Evolutionary conservation across 2,113 vertebrate species (phyloP).

Genomic region (Osmerus eperlanus): DNA sequence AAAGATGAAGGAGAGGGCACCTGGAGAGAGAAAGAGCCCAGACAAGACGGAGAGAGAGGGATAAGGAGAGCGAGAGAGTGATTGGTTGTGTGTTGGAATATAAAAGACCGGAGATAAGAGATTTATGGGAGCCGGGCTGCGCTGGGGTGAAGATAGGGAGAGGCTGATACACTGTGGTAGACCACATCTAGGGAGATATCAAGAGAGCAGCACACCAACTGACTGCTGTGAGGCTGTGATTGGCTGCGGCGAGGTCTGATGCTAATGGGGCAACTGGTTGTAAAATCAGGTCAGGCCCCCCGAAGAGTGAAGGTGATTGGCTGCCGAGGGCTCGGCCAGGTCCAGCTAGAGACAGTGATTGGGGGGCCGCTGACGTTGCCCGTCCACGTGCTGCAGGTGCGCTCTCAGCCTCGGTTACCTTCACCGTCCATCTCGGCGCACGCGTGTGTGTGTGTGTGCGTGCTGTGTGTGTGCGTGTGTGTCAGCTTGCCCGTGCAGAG

Average conservation of each 20-base stretch:
- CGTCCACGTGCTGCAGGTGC: slow-evolving; percentile 30
- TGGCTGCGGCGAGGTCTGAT: neutral
- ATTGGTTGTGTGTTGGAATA: slow-evolving; percentile 2
- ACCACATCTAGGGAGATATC: neutral
- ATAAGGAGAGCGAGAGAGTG: neutral
- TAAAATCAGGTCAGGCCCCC: neutral
- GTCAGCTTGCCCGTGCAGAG: neutral
- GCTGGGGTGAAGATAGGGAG: slow-evolving; percentile 21
- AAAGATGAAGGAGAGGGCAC: slow-evolving; percentile 29
- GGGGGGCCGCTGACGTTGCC: slow-evolving; percentile 38
- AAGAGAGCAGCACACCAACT: slow-evolving; percentile 21
- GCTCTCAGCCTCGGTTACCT: slow-evolving; percentile 46
- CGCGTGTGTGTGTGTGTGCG: slow-evolving; percentile 21
- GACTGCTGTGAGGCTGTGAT: slow-evolving; percentile 20
- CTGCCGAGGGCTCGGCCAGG: neutral
- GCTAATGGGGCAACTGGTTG: neutral
- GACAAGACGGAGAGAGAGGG: neutral
- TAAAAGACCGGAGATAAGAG: slow-evolving; percentile 20
- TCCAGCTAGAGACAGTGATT: slow-evolving; percentile 13
- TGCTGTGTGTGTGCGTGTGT: slow-evolving; percentile 3
- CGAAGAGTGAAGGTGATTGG: slow-evolving; percentile 5
- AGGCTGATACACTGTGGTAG: neutral
- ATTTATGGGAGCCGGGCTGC: slow-evolving; percentile 15
- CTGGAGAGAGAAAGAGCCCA: slow-evolving; percentile 3
- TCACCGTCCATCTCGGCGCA: slow-evolving; percentile 42